Base-by-base conservation (phyloP, 2,888 invertebrate genomes). In the Meliscaeva auricollis region DNA sequence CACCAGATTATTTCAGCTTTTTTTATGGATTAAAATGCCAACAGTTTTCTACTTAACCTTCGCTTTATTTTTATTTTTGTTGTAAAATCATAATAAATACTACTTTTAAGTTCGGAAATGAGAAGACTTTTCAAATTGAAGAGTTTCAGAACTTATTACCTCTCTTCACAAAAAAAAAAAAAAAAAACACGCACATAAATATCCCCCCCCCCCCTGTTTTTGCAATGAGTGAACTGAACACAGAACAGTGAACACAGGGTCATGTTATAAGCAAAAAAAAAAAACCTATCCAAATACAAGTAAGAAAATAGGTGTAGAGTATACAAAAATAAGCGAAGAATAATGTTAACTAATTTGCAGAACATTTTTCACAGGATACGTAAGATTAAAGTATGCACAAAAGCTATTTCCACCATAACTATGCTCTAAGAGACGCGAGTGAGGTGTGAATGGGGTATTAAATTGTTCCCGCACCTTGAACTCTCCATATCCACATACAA, bases 281-380 rank as follows among this genome's bases (percentile, higher is more conserved):
- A 38, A 38, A 9, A 38, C 38, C n/a, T n/a, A n/a, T 38, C 13
- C 5, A 38, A 11, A 38, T 13, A 38, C 5, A 38, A 11, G 3
- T 38, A 38, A 38, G 13, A 9, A 38, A 38, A 9, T 35, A 38
- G 11, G 38, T 38, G 11, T 3, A n/a, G 38, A 38, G 38, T 38
- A 9, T 38, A 38, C 3, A 66, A 32, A 66, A 66, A 32, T 17
- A 38, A 66, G 3, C 48, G 9, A 32, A 15, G 11, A 26, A 30
- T 64, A 64, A 48, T 64, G 64, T 50, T 48, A 66, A 50, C 66
- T 66, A 66, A 66, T 66, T 66, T 66, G 66, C 50, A 35, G n/a
- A 66, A 38, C 32, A 35, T 66, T 50, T 46, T 50, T 50, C 50
- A 50, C 66, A 20, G 20, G 11, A 44, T 32, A 50, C 11, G 3